Conservation (phyloP, 92 coral and sea anemone genomes). For the Zoanthus gigantus region DNA sequence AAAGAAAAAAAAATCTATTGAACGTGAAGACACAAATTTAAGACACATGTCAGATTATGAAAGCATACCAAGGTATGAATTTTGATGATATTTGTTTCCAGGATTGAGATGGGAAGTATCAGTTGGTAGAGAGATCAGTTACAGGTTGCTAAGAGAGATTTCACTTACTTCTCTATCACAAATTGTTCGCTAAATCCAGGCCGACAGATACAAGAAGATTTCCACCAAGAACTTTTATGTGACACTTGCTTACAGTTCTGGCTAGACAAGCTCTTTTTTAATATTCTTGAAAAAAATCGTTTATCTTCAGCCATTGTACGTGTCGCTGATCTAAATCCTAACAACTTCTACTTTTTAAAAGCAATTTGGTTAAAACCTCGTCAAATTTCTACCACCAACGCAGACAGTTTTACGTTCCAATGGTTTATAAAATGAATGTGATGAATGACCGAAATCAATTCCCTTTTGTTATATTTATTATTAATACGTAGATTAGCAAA, state of each 20-base stretch:
- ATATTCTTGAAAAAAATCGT: background rate
- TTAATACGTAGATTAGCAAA: background rate
- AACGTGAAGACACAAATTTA: background rate
- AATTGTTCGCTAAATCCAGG: constrained; percentile 28
- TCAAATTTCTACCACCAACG: background rate
- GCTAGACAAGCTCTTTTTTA: background rate
- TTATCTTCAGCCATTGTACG: constrained; percentile 5
- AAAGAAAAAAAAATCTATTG: no score
- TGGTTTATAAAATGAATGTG: background rate
- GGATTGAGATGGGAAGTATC: background rate
- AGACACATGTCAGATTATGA: background rate
- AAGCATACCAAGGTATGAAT: background rate
- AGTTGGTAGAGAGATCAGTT: background rate
- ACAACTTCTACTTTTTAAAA: background rate
- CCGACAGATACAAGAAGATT: constrained; percentile 6
- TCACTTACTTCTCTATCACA: constrained; percentile 36
- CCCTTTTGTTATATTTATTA: background rate
- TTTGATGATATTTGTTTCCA: background rate
- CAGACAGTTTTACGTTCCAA: background rate
- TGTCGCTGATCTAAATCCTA: background rate
- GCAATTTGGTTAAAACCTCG: background rate
- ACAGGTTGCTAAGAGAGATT: background rate
- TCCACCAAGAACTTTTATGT: constrained; percentile 35
- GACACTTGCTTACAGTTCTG: constrained; percentile 33
- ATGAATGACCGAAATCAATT: background rate